A percentile compares a stretch with the other conserved stretches of the same genome.
phyloP scores from a whole-genome alignment of 2,888 invertebrate genomes.

The Lissonota sp. region DNA sequence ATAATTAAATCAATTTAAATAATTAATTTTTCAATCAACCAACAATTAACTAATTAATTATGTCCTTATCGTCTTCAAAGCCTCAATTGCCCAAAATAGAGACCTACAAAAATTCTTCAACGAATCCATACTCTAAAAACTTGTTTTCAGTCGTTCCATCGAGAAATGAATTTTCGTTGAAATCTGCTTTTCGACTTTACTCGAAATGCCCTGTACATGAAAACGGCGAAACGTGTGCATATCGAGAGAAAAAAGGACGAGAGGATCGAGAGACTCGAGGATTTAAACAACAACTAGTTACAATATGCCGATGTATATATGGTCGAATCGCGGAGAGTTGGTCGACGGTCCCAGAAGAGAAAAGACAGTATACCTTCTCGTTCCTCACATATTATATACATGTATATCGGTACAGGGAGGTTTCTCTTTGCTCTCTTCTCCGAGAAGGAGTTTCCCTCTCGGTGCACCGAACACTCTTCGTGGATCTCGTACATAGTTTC shows the following conservation, averaged over 20 bases:
- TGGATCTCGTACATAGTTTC: conserved; percentile 55
- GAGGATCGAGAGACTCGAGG: neutral
- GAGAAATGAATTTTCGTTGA: too few species aligned
- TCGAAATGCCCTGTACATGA: neutral
- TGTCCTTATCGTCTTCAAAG: too few species aligned
- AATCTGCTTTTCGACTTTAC: too few species aligned
- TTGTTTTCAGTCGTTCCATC: too few species aligned
- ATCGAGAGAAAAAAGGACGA: neutral
- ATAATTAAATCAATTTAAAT: too few species aligned
- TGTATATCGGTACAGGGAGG: conserved; percentile 27
- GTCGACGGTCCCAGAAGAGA: conserved; percentile 45
- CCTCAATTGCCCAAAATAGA: too few species aligned
- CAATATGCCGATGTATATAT: conserved; percentile 3
- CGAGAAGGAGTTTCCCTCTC: conserved; percentile 28
- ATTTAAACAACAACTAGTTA: conserved; percentile 17
- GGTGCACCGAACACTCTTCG: conserved; percentile 37
- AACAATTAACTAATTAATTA: too few species aligned
- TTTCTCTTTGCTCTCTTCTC: conserved; percentile 16
- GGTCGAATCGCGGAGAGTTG: conserved; percentile 22
- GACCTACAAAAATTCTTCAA: too few species aligned
- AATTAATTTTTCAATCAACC: too few species aligned
- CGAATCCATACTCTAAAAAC: too few species aligned
- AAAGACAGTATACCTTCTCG: conserved; percentile 29
- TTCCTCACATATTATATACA: too few species aligned
- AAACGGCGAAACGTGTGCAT: neutral